Base-by-base conservation (phyloP, 2,113 vertebrate genomes). In the Chionis minor region DNA sequence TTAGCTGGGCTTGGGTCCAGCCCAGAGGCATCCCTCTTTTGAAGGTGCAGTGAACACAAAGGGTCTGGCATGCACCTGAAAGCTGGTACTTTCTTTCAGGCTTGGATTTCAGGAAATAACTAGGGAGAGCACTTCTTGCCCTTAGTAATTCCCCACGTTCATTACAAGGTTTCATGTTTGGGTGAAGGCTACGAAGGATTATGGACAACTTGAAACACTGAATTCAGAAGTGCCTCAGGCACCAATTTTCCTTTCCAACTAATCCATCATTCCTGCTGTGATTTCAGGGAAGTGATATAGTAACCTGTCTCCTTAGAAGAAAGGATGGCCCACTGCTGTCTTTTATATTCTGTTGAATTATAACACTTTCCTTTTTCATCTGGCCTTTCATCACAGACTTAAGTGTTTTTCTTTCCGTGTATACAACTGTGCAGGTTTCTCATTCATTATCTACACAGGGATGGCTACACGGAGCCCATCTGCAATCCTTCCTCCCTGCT, bases 271-370 rank as follows among this genome's bases (percentile, higher is more conserved):
- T 95, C 97, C 96, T 96, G 96, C 95, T 67, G 83, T 49, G 96
- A 95, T 96, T 94, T 92, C 81, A 80, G 92, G 93, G 95, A 97
- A 97, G 90, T 95, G 63, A 96, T 96, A 97, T 65, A 80, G 75
- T 92, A 88, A 98, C 89, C 96, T 94, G 89, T 96, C 97, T 97
- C 86, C 93, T 74, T 94, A 87, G 94, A 91, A 97, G 95, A 95
- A 97, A 96, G 83, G 94, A 94, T 96, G 92, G 88, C 85, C 83
- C 95, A 54, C 90, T 88, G 66, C 96, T 92, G 96, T 95, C 98
- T 98, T 98, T 97, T 97, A 92, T 97, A 98, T 95, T 97, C 92
- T 85, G 69, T 94, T 98, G 97, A 98, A 98, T 98, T 98, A 97
- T 96, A 98, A 97, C 96, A 96, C 96, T 98, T 98, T 95, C 92